Evolutionary conservation across 2,113 vertebrate species (phyloP).

Genomic region (Crypturellus undulatus): DNA sequence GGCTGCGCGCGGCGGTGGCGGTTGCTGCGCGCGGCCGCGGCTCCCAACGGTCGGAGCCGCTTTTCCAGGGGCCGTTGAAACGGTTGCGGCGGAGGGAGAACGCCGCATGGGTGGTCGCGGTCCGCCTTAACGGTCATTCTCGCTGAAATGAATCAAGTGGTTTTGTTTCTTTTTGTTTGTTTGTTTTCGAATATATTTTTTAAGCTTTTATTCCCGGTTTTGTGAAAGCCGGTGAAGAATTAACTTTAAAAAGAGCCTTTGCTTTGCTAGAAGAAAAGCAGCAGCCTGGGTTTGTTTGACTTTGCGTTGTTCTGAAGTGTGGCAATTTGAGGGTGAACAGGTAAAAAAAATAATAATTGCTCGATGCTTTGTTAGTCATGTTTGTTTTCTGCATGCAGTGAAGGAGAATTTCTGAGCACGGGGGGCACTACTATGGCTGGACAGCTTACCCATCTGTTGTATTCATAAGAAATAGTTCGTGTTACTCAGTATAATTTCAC

Average conservation of each 20-base stretch:
- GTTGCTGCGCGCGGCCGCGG: no score
- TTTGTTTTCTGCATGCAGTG: background rate
- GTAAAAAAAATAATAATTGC: background rate
- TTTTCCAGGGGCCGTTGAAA: background rate
- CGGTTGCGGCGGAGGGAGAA: background rate
- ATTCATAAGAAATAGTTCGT: background rate
- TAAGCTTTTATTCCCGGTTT: background rate
- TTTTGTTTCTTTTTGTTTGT: no score
- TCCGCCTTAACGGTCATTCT: background rate
- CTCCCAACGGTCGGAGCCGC: background rate
- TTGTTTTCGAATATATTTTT: no score
- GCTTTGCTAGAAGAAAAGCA: background rate
- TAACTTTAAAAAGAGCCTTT: background rate
- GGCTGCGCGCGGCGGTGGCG: no score
- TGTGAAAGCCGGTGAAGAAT: background rate
- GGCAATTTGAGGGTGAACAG: background rate
- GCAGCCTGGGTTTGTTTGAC: background rate
- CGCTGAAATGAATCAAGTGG: background rate
- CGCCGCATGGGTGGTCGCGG: background rate
- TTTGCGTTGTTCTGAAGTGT: conserved; percentile 24
- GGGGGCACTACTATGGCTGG: background rate
- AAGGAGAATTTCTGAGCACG: background rate
- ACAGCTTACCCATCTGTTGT: background rate
- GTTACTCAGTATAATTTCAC: background rate
- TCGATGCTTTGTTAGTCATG: background rate